phyloP scores from a whole-genome alignment of 2,113 vertebrate species.

The Gopherus evgoodei region DNA sequence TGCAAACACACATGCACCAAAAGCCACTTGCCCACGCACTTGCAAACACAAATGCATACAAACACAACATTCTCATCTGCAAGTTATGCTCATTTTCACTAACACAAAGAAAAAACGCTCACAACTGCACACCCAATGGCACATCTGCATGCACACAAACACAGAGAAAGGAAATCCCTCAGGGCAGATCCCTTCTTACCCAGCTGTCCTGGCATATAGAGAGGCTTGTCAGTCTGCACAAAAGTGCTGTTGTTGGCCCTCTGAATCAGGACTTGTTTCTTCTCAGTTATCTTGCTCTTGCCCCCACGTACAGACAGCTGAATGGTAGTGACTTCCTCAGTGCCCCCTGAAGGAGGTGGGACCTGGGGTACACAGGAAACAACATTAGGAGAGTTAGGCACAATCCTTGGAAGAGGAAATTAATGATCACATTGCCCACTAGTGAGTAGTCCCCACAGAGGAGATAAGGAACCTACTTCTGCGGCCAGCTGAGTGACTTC shows the following conservation, averaged over 20 bases:
- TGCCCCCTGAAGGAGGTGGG: background rate
- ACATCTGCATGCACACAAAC: background rate
- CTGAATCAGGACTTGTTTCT: conserved; percentile 41
- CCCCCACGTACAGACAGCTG: background rate
- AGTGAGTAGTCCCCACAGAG: background rate
- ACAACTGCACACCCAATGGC: background rate
- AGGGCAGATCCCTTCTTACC: background rate
- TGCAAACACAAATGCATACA: background rate
- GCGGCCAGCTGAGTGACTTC: background rate
- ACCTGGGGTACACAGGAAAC: background rate
- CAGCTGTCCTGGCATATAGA: background rate
- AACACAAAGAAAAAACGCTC: background rate
- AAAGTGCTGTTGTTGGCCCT: conserved; percentile 11
- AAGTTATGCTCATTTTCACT: background rate
- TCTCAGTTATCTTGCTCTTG: background rate
- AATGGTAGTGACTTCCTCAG: background rate
- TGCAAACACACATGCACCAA: background rate
- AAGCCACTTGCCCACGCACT: no score
- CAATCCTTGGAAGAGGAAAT: background rate
- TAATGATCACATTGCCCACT: background rate
- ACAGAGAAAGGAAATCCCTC: background rate
- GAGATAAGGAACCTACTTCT: background rate
- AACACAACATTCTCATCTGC: background rate
- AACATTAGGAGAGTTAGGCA: background rate
- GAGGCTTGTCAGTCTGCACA: conserved; percentile 51